These are phyloP conservation scores for Calonectris borealis DNA, from an alignment of 2,113 vertebrate genomes.

Conservation along the genomic window DNA sequence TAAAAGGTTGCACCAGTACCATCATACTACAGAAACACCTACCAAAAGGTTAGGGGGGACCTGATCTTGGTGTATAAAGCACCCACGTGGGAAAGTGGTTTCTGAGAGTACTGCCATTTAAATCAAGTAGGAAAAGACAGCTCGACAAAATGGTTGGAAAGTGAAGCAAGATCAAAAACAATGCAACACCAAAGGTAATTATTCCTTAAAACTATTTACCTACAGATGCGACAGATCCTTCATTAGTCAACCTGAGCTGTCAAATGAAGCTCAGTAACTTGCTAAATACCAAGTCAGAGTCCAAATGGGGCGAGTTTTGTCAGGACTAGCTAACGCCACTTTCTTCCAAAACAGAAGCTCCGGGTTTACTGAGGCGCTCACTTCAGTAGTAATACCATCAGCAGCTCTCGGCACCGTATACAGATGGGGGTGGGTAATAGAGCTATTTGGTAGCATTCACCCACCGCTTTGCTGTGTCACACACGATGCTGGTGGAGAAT, in stretches of 20 bases:
- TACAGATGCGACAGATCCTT: background rate
- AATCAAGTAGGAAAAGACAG: background rate
- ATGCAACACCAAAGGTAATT: background rate
- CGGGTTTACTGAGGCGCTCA: background rate
- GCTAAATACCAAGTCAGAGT: background rate
- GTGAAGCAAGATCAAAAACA: slow-evolving; percentile 7
- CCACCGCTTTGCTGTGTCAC: background rate
- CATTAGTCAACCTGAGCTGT: background rate
- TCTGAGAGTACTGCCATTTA: background rate
- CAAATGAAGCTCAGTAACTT: background rate
- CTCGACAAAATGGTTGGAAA: background rate
- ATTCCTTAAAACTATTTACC: background rate
- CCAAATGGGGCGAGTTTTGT: background rate
- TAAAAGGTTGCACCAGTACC: background rate
- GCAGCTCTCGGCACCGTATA: background rate
- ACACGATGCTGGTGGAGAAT: background rate
- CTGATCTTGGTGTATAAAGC: background rate
- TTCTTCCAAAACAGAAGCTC: background rate
- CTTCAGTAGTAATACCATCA: background rate
- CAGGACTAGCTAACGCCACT: background rate
- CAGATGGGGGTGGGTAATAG: background rate
- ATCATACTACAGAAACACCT: background rate
- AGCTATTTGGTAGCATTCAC: background rate
- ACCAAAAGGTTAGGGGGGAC: background rate
- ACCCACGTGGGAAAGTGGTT: background rate